These are phyloP conservation scores for Adelphocoris suturalis DNA, from an alignment of 2,888 invertebrate species.

Conservation along the genomic window DNA sequence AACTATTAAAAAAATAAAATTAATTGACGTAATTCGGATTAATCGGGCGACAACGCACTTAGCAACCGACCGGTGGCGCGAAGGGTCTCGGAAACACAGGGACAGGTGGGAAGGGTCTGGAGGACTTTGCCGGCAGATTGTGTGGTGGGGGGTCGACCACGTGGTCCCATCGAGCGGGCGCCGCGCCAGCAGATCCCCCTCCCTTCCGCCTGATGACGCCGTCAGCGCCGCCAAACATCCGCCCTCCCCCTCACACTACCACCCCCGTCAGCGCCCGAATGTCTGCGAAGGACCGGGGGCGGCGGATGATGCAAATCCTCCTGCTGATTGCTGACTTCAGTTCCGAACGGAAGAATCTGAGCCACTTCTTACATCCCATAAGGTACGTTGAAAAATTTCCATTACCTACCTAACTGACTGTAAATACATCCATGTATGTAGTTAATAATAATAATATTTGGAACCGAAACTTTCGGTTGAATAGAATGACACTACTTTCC, in stretches of 20 bases:
- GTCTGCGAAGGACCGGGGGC: neutral
- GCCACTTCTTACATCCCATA: neutral
- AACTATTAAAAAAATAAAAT: too few species aligned
- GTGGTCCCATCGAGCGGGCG: slow-evolving; percentile 2
- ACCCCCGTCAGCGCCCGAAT: too few species aligned
- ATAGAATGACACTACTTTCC: too few species aligned
- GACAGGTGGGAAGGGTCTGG: slow-evolving; percentile 22
- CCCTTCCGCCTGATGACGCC: neutral
- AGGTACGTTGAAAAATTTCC: neutral
- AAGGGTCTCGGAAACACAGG: neutral
- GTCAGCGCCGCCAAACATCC: neutral
- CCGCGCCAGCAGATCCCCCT: neutral
- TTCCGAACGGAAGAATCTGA: neutral
- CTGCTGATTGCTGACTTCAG: neutral
- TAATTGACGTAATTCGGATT: too few species aligned
- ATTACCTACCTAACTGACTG: neutral
- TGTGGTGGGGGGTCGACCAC: slow-evolving; percentile 18
- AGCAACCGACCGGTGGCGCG: slow-evolving; percentile 5
- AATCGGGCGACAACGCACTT: neutral
- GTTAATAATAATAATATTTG: too few species aligned
- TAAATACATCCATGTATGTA: too few species aligned
- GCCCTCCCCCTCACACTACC: neutral
- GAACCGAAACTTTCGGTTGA: too few species aligned
- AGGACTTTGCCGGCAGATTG: neutral
- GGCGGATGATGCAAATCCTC: slow-evolving; percentile 16